Evolutionary conservation across 2,797 vertebrate species (phyloP), one percentile per base, ranked within the genome.

Genomic region (Sciurus vulgaris): DNA sequence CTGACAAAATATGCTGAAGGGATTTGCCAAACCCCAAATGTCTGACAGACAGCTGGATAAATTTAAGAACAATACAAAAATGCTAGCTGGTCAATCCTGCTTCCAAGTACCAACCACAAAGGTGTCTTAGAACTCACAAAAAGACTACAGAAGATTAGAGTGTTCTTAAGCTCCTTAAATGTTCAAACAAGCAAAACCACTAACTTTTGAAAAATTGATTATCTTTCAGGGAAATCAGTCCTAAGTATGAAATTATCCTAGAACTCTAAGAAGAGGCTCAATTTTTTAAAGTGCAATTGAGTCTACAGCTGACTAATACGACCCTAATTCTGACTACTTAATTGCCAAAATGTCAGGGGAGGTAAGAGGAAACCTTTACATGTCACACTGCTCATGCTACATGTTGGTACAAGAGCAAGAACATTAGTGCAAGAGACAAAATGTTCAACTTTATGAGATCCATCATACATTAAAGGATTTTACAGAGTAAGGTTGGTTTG

Each of bases 1-100:
- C 93, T 77, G 85, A 78, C 7, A 91, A 95, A 79, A 77, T 41
- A 33, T 24, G 13, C 79, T 82, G 28, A 47, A 87, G 44, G 17
- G 28, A 84, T 54, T 65, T 81, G 81, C 83, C 83, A 95, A 96
- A 82, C 79, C 83, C 54, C 10, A 69, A 84, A 70, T 17, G 33
- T 85, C 7, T 89, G 86, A 93, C 67, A 95, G 82, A 92, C 41
- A 83, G 70, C 24, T 74, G n/a, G 86, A 90, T 56, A 78, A 84
- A 93, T 77, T 61, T 61, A 51, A 92, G 49, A 61, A 20, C 38
- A 76, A 44, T 11, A 17, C 11, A 69, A 82, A 69, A 95, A 51
- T 18, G 63, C 91, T 63, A 30, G 3, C 26, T 74, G 78, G 20
- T 65, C 51, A 67, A 79, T 79, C 54, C 35, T 88, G 49, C 65